Conservation (phyloP, 2,888 invertebrate genomes). For the Eupsilia transversa region DNA sequence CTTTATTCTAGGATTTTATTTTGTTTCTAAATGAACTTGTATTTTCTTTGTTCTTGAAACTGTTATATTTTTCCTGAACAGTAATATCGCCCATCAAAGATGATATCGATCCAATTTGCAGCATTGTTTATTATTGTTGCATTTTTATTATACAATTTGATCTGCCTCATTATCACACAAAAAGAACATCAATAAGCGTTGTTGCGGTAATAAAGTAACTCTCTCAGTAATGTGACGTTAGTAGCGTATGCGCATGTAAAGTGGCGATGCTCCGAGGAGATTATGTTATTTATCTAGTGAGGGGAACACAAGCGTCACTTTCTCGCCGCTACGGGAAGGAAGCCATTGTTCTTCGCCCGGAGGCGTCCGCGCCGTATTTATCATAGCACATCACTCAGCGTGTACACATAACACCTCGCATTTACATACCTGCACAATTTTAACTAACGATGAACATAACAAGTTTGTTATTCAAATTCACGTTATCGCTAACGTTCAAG, state of each 20-base stretch:
- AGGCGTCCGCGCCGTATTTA: conserved; percentile 74
- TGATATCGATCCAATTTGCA: conserved; percentile 45
- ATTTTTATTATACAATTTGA: conserved; percentile 60
- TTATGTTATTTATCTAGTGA: conserved; percentile 78
- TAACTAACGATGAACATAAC: conserved; percentile 76
- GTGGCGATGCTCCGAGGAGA: conserved; percentile 69
- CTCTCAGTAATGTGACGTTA: conserved; percentile 70
- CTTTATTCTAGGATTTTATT: conserved; percentile 24
- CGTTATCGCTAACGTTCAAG: conserved; percentile 68
- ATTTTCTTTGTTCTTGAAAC: conserved; percentile 20
- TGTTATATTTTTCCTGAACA: conserved; percentile 25
- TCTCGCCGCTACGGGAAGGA: conserved; percentile 74
- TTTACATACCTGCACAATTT: conserved; percentile 77
- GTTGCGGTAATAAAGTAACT: conserved; percentile 70
- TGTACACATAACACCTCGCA: conserved; percentile 71
- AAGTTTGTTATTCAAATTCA: conserved; percentile 72
- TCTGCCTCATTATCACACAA: conserved; percentile 69
- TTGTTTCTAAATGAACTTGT: conserved; percentile 19
- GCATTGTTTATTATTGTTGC: conserved; percentile 43
- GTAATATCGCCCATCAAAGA: conserved; percentile 31
- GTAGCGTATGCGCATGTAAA: conserved; percentile 79
- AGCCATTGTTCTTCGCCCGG: conserved; percentile 78
- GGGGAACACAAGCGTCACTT: conserved; percentile 75
- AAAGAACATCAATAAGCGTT: conserved; percentile 72
- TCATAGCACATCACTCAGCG: conserved; percentile 66